Percentiles rank a stretch among this genome's conserved stretches.
Conservation (phyloP, 2,113 vertebrate genomes). For the Motacilla alba region DNA sequence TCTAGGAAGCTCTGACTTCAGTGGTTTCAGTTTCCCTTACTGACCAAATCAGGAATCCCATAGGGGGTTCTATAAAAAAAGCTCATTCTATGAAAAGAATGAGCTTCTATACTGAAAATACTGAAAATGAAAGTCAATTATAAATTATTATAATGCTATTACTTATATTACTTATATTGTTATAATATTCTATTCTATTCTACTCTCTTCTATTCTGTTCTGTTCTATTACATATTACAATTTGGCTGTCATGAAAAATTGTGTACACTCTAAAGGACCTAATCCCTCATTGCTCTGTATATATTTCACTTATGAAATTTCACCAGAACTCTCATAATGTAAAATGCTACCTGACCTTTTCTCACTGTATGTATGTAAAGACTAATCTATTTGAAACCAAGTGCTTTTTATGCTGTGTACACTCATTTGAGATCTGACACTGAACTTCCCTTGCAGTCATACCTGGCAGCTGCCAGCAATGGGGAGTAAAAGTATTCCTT, state of each 20-base stretch:
- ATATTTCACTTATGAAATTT: not conserved
- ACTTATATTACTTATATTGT: not conserved
- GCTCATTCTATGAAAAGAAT: not conserved
- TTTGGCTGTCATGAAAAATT: not conserved
- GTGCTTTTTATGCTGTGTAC: not conserved
- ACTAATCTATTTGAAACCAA: not conserved
- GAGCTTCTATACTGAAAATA: not conserved
- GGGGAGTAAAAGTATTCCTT: not conserved
- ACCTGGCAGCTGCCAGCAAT: not conserved
- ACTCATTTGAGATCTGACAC: not conserved
- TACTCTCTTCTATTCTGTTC: not conserved
- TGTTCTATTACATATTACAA: not conserved
- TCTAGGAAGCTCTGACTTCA: not conserved
- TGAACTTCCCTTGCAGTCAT: not conserved
- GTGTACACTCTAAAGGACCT: not conserved
- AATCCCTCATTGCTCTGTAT: not conserved
- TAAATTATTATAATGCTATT: not conserved
- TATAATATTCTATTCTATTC: not conserved
- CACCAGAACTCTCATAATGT: not conserved
- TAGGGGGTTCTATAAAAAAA: not conserved
- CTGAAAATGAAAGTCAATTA: not conserved
- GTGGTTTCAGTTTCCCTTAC: not conserved
- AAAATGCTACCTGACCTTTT: not conserved
- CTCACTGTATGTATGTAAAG: not conserved
- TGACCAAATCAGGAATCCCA: not conserved